Conservation (phyloP, 2,113 vertebrate species). For the Holacanthus passer region DNA sequence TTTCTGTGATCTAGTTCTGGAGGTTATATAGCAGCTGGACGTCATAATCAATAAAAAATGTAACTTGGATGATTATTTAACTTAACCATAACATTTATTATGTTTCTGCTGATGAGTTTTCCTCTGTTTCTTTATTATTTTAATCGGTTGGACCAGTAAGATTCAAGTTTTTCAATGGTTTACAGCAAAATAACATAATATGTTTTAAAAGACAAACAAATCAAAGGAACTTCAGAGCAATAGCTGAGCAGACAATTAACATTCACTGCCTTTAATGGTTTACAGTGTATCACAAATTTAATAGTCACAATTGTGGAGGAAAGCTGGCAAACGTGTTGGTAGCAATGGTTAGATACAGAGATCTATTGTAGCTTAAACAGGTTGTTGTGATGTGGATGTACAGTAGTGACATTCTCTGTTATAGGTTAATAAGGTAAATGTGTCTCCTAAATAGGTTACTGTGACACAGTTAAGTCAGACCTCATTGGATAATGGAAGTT, state of each 20-base stretch:
- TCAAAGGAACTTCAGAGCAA: not conserved
- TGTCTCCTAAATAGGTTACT: constrained; percentile 12
- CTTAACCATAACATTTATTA: no score
- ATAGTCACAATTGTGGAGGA: not conserved
- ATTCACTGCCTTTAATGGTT: not conserved
- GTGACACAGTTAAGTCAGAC: constrained; percentile 41
- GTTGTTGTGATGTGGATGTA: not conserved
- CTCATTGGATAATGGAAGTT: constrained; percentile 21
- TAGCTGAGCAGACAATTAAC: not conserved
- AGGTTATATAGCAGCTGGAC: not conserved
- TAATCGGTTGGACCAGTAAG: not conserved
- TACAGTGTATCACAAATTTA: not conserved
- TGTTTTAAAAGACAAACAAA: not conserved
- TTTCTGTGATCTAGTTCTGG: not conserved
- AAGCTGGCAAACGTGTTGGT: not conserved
- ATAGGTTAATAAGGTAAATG: not conserved
- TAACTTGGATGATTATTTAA: not conserved
- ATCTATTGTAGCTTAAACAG: not conserved
- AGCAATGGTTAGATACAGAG: not conserved
- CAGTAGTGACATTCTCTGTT: not conserved
- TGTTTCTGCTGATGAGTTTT: not conserved
- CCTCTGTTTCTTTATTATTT: not conserved
- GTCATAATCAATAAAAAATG: not conserved
- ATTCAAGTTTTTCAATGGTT: not conserved
- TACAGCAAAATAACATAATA: not conserved